Percentiles rank a stretch among this genome's conserved stretches.
Evolutionary conservation across 2,113 vertebrate genomes (phyloP).

Genomic region (Eclectus roratus): DNA sequence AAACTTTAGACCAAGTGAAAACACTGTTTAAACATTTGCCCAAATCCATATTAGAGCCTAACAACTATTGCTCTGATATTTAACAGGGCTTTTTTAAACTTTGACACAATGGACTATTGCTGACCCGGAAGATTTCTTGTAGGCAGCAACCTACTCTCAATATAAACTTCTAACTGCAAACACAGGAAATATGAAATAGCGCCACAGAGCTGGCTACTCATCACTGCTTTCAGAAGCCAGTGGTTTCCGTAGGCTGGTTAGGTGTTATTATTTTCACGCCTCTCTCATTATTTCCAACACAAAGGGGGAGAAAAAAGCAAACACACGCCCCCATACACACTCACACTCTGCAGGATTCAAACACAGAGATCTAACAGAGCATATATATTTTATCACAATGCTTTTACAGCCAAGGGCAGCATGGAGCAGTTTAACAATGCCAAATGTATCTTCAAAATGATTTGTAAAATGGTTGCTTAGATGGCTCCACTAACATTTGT

Average conservation of each 20-base stretch:
- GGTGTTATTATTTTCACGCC: not conserved
- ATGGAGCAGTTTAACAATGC: not conserved
- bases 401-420: not conserved
- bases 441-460: conserved; percentile 3
- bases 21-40: not conserved
- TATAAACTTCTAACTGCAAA: not conserved
- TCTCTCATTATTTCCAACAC: not conserved
- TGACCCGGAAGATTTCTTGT: not conserved
- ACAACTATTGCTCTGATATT: not conserved
- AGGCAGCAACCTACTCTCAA: not conserved
- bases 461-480: conserved; percentile 8
- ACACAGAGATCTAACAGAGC: not conserved
- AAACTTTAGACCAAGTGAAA: not conserved
- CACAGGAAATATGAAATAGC: not conserved
- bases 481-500: not conserved
- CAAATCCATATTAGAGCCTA: not conserved
- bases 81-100: not conserved
- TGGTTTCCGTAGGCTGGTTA: not conserved
- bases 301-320: not conserved
- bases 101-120: not conserved
- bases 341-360: not conserved
- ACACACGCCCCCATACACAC: not conserved
- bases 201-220: not conserved
- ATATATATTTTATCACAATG: not conserved
- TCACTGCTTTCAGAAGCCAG: not conserved